Evolutionary conservation across 2,113 vertebrate species (phyloP), one percentile per base, ranked within the genome.

Genomic region (Zosterops lateralis): DNA sequence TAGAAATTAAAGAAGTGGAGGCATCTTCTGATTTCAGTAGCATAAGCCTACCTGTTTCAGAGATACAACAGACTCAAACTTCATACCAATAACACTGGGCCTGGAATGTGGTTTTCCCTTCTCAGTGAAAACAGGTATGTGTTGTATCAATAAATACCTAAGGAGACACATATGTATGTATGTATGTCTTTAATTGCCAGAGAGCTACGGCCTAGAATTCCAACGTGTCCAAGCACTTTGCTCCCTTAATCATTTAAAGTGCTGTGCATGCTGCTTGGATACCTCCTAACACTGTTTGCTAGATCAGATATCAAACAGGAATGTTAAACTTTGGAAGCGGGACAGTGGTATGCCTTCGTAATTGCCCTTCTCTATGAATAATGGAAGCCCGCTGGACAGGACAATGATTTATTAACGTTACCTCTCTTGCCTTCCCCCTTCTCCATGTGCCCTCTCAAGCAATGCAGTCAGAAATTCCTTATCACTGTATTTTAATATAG

Each of bases 361-460:
- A 98, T 97, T 96, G 93, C 90, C 84, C 95, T 92, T 91, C 90
- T 85, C 94, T 86, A 93, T 93, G 96, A 97, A 97, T 96, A 97
- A 96, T 95, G 95, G 96, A 96, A 77, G 74, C 79, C 86, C 4
- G 2, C 89, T 92, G 96, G 95, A 96, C 95, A 96, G 96, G 94
- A 74, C 94, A 94, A 87, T 62, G 17, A 96, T 96, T 94, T 96
- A 96, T 91, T 93, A 92, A 79, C 61, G 45, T 96, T 96, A 84
- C 84, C 54, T 91, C 71, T 91, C 87, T 48, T 86, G 79, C 83
- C 83, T 92, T 90, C n/a, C 16, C 36, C n/a, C 7, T 25, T 71
- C 42, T 66, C 54, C 19, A 21, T 42, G 32, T 4, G 10, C 67
- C 29, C 24, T 26, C 47, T 45, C 19, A 50, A 73, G 71, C 38